Evolutionary conservation across 2,113 vertebrate species (phyloP), one percentile per base, ranked within the genome.

Genomic region (Bombycilla garrulus): DNA sequence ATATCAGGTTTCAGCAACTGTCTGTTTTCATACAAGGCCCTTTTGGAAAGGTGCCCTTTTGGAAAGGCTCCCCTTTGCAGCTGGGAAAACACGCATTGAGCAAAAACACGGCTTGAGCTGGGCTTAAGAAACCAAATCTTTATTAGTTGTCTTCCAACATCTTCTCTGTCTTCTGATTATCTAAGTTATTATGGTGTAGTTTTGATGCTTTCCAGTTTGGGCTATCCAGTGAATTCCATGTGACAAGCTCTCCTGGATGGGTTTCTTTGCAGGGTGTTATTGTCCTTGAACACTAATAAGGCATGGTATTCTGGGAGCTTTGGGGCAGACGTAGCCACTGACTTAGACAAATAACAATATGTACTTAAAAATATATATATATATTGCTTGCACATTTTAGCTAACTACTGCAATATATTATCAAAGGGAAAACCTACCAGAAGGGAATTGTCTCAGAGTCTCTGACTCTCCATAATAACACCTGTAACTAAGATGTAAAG

Each of bases 1-100:
- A 88, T 66, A 22, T 42, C 51, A 90, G 16, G 67, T 95, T 93
- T 96, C 64, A 88, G 71, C 76, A 88, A 42, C 71, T 92, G 50
- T 77, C 45, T 82, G 8, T 93, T 90, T 88, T 90, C 45, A 10
- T 57, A 65, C 45, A 51, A 73, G 17, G 23, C 13, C 48, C n/a
- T 65, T 73, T 70, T 83, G 91, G 72, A 89, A 89, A 54, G 56
- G 6, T 26, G n/a, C 23, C 40, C 36, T 62, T 73, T 61, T 89
- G 88, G 58, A 94, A 93, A 62, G 60, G 9, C 9, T 73, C 10
- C 9, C 56, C 40, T 88, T 80, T 42, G 38, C 76, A 97, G 71
- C 76, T 88, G 86, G 58, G 42, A 93, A 86, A 81, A 70, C 33
- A 58, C 5, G 5, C 45, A 77, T n/a, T 3, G 22, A 66, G 50